These are phyloP conservation scores for Eucidaris tribuloides DNA, from an alignment of 35 echinoderm and acorn worm genomes.

Conservation along the genomic window DNA sequence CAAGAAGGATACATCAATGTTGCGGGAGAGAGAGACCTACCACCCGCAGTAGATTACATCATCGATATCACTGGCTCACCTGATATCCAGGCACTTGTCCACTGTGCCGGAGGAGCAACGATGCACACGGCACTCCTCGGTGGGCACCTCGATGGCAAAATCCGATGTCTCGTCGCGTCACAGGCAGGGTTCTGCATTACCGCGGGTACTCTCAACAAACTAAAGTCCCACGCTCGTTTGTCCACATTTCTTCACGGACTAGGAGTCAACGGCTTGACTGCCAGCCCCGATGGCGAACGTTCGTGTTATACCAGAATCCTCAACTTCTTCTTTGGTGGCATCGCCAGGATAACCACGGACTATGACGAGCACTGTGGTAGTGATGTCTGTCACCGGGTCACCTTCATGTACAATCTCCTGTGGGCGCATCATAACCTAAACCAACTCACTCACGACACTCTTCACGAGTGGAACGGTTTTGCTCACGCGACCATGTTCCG, in stretches of 20 bases:
- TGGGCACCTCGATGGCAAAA: constrained; percentile 49
- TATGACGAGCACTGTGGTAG: constrained; percentile 63
- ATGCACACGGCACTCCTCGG: constrained; percentile 24
- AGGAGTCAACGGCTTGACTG: constrained; percentile 51
- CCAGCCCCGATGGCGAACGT: constrained; percentile 9
- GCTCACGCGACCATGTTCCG: constrained; percentile 33
- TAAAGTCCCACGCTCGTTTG: constrained; percentile 38
- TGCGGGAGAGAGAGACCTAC: constrained; percentile 42
- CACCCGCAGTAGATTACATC: constrained; percentile 55
- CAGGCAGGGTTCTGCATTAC: constrained; percentile 56
- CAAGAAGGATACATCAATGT: constrained; percentile 26
- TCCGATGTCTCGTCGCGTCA: constrained; percentile 53
- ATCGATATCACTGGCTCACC: constrained; percentile 33
- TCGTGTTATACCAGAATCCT: constrained; percentile 43
- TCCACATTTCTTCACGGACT: constrained; percentile 60
- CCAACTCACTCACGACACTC: constrained; percentile 57
- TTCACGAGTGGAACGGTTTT: constrained; percentile 62
- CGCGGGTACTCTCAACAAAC: constrained; percentile 43
- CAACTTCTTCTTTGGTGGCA: constrained; percentile 27
- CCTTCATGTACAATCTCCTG: constrained; percentile 63
- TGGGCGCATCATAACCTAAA: constrained; percentile 65
- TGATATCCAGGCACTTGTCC: constrained; percentile 50
- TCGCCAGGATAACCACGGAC: constrained; percentile 38
- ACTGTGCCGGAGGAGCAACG: constrained; percentile 61
- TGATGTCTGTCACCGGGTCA: constrained; percentile 63